phyloP scores from a whole-genome alignment of 2,113 vertebrate species.

The Pterocles orientalis region DNA sequence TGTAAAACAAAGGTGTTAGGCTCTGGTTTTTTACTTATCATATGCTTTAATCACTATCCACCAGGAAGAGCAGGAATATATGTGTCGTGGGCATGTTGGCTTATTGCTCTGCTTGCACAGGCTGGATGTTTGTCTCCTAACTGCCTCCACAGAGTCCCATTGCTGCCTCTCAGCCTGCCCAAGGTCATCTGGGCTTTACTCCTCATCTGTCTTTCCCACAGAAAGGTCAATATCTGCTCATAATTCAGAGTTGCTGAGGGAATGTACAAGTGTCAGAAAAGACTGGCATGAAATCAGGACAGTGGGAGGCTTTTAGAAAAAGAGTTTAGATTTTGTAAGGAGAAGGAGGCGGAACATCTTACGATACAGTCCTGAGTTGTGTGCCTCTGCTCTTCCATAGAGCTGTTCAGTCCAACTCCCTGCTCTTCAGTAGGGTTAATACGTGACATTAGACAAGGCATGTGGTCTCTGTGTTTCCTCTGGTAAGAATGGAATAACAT shows the following conservation, averaged over 20 bases:
- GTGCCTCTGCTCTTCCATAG: neutral
- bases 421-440: neutral
- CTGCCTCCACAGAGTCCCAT: neutral
- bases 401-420: neutral
- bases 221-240: neutral
- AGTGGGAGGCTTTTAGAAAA: neutral
- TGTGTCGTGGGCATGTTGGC: neutral
- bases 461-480: neutral
- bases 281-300: neutral
- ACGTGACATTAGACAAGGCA: neutral
- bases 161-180: neutral
- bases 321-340: neutral
- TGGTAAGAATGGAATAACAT: neutral
- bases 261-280: neutral
- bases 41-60: neutral
- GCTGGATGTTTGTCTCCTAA: neutral
- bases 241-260: neutral
- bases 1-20: neutral
- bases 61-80: neutral
- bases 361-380: neutral
- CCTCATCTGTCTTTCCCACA: neutral
- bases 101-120: neutral
- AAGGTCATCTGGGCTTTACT: neutral
- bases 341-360: rapidly evolving
- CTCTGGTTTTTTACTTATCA: neutral